These are phyloP conservation scores for Centruroides vittatus DNA, from an alignment of 1,140 invertebrate genomes.

Conservation along the genomic window DNA sequence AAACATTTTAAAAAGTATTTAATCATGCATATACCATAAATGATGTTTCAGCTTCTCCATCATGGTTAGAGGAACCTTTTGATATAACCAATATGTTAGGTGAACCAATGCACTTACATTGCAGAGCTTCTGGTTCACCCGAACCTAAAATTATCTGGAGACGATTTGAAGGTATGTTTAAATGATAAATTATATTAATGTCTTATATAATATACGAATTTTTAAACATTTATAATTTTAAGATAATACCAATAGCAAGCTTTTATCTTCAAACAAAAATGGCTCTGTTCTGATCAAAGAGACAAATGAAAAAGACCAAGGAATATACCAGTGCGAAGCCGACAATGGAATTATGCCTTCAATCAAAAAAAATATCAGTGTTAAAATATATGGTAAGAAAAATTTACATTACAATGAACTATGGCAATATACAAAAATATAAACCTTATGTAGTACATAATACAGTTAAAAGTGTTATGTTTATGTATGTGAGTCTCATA, in stretches of 20 bases:
- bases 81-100: background rate
- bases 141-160: conserved; percentile 31
- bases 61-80: conserved; percentile 6
- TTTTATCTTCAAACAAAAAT: background rate
- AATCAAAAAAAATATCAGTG: conserved; percentile 19
- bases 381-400: conserved; percentile 8
- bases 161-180: conserved; percentile 39
- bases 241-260: background rate
- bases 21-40: too few relatives aligned
- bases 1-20: too few relatives aligned
- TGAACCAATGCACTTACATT: background rate
- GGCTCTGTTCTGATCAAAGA: background rate
- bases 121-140: conserved; percentile 8
- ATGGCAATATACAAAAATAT: too few relatives aligned
- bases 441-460: too few relatives aligned
- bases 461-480: too few relatives aligned
- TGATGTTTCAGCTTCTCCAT: conserved; percentile 6
- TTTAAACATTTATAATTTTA: background rate
- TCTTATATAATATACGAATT: background rate
- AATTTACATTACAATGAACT: background rate
- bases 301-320: background rate
- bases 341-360: conserved; percentile 31
- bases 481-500: too few relatives aligned
- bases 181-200: background rate
- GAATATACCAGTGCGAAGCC: conserved; percentile 34